Evolutionary conservation across 1,140 invertebrate species (phyloP), one percentile per base, ranked within the genome.

Genomic region (Zaprionus ghesquierei): DNA sequence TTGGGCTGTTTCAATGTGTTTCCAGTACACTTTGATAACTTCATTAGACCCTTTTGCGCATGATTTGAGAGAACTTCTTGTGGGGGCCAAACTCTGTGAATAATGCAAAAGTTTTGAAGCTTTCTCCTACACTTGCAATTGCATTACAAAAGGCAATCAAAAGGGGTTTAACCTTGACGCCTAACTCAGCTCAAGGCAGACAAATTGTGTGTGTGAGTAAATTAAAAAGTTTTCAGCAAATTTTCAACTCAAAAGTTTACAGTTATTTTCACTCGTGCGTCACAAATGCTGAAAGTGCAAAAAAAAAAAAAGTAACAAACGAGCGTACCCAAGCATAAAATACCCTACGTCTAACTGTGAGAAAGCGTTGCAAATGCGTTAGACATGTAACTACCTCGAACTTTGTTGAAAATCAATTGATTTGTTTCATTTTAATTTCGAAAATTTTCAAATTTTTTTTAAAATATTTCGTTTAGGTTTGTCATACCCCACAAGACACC

Each of bases 151-250:
- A 9, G 23, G 23, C 31, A 44, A 58, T 35, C 12, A 29, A 20
- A 58, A 35, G 2, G 15, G 18, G 3, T 22, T 27, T 50, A 33
- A 31, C 62, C 54, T 66, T 75, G 38, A 61, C 27, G 27, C 64
- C 55, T 53, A 35, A 22, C 8, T 22, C 13, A 41, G 2, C 35
- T 41, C 35, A 41, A 41, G 2, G 27, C 23, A 35, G 35, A 59
- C 9, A 13, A 38, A 53, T 41, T 25, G 13, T 29, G 4, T 27
- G 25, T 29, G n/a, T 38, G 31, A 59, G 5, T 41, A 38, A 60
- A 12, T 49, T 41, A 38, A 31, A 56, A 65, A 20, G 51, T 51
- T 41, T 44, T 76, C 66, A 44, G 20, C 51, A 62, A 51, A 22
- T 50, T 55, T 41, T 53, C 15, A n/a, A 63, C 15, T 15, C 5